phyloP scores from a whole-genome alignment of 1,140 invertebrate genomes.

The Atta colombica region DNA sequence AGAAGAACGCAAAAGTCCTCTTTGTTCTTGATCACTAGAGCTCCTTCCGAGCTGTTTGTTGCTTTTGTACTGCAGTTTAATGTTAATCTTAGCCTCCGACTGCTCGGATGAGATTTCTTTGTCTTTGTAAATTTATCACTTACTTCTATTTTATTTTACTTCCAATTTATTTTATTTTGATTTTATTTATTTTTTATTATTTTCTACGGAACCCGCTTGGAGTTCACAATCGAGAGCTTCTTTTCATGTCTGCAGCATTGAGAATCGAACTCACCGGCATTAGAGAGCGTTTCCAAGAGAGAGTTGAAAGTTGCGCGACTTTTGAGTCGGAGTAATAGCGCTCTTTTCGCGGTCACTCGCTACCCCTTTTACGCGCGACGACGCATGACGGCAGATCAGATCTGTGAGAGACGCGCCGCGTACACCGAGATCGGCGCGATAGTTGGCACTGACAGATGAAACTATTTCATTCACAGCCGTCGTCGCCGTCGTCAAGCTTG shows the following conservation, averaged over 20 bases:
- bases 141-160: not conserved
- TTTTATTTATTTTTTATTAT: not conserved
- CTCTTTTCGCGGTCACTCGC: slow-evolving; percentile 52
- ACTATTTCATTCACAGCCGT: slow-evolving; percentile 83
- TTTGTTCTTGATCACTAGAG: not conserved
- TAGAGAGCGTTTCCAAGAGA: slow-evolving; percentile 4
- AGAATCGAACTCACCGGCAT: slow-evolving; percentile 30
- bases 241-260: not conserved
- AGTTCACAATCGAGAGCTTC: not conserved
- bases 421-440: slow-evolving; percentile 79
- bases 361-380: slow-evolving; percentile 44
- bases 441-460: slow-evolving; percentile 83
- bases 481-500: slow-evolving; percentile 64
- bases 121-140: not conserved
- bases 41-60: not conserved
- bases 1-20: not conserved
- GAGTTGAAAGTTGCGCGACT: slow-evolving; percentile 26
- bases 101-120: not conserved
- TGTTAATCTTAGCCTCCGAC: not conserved
- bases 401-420: slow-evolving; percentile 72
- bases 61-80: not conserved
- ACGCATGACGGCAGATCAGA: slow-evolving; percentile 64
- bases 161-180: not conserved
- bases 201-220: not conserved
- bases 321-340: slow-evolving; percentile 43